These are phyloP conservation scores for Daubentonia madagascariensis DNA, from an alignment of 2,113 vertebrate genomes.

Conservation along the genomic window DNA sequence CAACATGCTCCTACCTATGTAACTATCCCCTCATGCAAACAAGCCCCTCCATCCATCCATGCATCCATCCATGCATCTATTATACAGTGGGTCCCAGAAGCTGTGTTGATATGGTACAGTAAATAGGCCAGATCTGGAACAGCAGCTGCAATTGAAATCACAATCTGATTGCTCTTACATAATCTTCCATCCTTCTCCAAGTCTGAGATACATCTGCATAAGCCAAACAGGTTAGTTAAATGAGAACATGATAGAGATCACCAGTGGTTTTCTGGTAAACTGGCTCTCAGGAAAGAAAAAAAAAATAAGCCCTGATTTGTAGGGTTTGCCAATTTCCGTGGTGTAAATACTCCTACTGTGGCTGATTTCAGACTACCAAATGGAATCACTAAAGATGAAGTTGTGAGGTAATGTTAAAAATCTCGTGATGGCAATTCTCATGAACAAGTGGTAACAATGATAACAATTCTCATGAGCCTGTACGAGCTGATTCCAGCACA, in stretches of 20 bases:
- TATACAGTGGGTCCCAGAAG: not conserved
- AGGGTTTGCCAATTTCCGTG: not conserved
- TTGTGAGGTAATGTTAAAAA: not conserved
- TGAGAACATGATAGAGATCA: not conserved
- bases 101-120: not conserved
- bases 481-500: not conserved
- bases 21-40: not conserved
- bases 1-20: not conserved
- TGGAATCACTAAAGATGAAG: not conserved
- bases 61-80: not conserved
- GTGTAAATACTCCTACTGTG: not conserved
- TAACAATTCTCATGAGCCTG: not conserved
- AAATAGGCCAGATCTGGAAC: not conserved
- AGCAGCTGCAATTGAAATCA: not conserved
- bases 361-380: not conserved
- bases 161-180: not conserved
- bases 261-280: not conserved
- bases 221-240: not conserved
- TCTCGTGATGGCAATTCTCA: not conserved
- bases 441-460: not conserved
- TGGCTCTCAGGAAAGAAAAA: not conserved
- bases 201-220: not conserved
- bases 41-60: not conserved
- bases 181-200: not conserved
- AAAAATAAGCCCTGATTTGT: not conserved